Conservation (phyloP, 1,140 invertebrate species). For the Pseudomyrmex gracilis region DNA sequence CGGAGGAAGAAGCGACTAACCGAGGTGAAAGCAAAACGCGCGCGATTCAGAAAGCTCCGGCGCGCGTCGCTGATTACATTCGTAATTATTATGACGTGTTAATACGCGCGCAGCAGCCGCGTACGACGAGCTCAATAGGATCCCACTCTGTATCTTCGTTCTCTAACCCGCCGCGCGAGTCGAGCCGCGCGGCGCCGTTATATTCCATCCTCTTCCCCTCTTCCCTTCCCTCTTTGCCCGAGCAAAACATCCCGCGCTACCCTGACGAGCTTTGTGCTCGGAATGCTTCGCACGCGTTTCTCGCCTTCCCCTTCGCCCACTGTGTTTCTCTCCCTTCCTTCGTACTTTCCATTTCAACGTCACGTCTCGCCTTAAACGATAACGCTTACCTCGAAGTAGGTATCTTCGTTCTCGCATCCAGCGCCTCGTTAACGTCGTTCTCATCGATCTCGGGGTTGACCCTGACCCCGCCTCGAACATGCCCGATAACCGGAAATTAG, state of each 20-base stretch:
- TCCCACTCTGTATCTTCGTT: conserved; percentile 70
- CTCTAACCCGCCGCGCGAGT: conserved; percentile 54
- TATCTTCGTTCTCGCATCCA: conserved; percentile 55
- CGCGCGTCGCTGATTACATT: conserved; percentile 75
- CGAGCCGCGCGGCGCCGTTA: conserved; percentile 6
- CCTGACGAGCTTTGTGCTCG: conserved; percentile 69
- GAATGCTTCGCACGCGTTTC: conserved; percentile 68
- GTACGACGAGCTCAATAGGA: conserved; percentile 74
- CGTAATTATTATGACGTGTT: conserved; percentile 80
- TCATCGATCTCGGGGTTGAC: conserved; percentile 56
- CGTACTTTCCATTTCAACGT: conserved; percentile 57
- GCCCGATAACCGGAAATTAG: conserved; percentile 56
- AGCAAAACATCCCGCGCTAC: conserved; percentile 60
- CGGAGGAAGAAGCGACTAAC: conserved; percentile 8
- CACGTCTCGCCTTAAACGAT: conserved; percentile 50
- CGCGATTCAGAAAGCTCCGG: conserved; percentile 65
- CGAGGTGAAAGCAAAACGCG: conserved; percentile 59
- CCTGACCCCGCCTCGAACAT: conserved; percentile 53
- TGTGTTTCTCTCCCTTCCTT: conserved; percentile 12
- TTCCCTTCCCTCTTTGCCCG: background rate
- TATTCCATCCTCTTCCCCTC: background rate
- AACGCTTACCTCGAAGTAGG: conserved; percentile 40
- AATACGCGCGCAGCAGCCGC: conserved; percentile 71
- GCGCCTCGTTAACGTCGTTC: conserved; percentile 50
- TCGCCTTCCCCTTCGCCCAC: conserved; percentile 2